A percentile compares a stretch with the other conserved stretches of the same genome.
phyloP scores from a whole-genome alignment of 2,888 invertebrate genomes.

The Phalangium opilio region DNA sequence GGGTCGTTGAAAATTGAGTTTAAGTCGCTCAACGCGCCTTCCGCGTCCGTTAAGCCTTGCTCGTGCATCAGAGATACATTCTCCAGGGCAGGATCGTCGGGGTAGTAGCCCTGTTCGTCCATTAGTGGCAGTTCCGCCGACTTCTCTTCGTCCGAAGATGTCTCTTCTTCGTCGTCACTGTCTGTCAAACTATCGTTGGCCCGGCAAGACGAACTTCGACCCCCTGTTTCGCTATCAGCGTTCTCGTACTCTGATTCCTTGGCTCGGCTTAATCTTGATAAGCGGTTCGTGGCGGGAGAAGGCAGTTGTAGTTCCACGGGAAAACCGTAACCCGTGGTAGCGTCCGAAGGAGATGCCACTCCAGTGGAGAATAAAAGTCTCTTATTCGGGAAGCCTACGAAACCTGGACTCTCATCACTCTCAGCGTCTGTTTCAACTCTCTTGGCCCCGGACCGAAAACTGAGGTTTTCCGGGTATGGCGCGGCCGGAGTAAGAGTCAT shows the following conservation, averaged over 20 bases:
- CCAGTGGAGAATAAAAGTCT: too few relatives aligned
- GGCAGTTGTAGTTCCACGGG: constrained; percentile 4
- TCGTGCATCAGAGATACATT: constrained; percentile 72
- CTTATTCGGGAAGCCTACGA: too few relatives aligned
- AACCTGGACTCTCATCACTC: too few relatives aligned
- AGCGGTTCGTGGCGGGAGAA: constrained; percentile 1
- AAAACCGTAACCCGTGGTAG: too few relatives aligned
- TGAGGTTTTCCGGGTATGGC: background rate
- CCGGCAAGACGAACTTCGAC: background rate
- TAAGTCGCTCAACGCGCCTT: constrained; percentile 71
- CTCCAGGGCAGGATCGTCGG: constrained; percentile 69
- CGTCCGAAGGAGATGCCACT: too few relatives aligned
- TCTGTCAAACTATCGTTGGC: constrained; percentile 3
- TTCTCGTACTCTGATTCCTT: constrained; percentile 27
- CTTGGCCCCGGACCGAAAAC: background rate
- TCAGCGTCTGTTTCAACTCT: too few relatives aligned
- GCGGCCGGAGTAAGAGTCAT: constrained; percentile 11
- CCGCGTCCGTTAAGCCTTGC: constrained; percentile 69
- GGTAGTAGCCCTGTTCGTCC: constrained; percentile 64
- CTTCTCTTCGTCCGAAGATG: constrained; percentile 22
- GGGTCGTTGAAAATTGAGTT: constrained; percentile 37
- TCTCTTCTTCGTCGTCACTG: constrained; percentile 38
- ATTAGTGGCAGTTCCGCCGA: constrained; percentile 27
- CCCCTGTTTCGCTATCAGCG: constrained; percentile 19
- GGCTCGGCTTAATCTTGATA: background rate